phyloP scores from a whole-genome alignment of 2,113 vertebrate species.

The Brachionichthys hirsutus region DNA sequence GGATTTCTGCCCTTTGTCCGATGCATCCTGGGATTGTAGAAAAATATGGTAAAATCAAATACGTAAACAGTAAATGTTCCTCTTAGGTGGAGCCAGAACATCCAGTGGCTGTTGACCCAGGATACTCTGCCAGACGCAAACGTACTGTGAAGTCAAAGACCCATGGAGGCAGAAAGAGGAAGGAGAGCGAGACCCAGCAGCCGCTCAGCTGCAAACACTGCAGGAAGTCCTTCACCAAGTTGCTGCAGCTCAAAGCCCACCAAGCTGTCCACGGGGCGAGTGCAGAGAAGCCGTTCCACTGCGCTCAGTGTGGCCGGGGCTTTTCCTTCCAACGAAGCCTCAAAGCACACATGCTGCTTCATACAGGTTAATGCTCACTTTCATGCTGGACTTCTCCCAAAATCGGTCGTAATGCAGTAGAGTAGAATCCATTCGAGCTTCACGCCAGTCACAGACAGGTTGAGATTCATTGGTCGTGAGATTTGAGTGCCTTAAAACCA shows the following conservation, averaged over 20 bases:
- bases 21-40: too few species aligned
- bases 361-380: constrained; percentile 52
- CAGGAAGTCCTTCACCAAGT: constrained; percentile 66
- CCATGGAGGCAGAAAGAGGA: constrained; percentile 13
- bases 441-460: too few species aligned
- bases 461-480: too few species aligned
- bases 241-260: constrained; percentile 69
- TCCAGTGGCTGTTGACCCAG: constrained; percentile 8
- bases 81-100: constrained; percentile 39
- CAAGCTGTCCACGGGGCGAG: constrained; percentile 49
- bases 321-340: constrained; percentile 68
- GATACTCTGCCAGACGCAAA: constrained; percentile 22
- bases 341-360: constrained; percentile 66
- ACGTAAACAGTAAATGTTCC: rapidly evolving
- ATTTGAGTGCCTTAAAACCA: not conserved
- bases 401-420: not conserved
- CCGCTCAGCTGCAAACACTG: constrained; percentile 68
- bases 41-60: not conserved
- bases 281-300: constrained; percentile 57
- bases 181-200: constrained; percentile 22
- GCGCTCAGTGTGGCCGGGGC: constrained; percentile 59
- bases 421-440: too few species aligned
- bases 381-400: not conserved
- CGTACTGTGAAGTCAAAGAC: constrained; percentile 20
- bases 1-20: not conserved